Evolutionary conservation across 1,140 invertebrate genomes (phyloP), one percentile per base, ranked within the genome.

Genomic region (Zaprionus camerounensis): DNA sequence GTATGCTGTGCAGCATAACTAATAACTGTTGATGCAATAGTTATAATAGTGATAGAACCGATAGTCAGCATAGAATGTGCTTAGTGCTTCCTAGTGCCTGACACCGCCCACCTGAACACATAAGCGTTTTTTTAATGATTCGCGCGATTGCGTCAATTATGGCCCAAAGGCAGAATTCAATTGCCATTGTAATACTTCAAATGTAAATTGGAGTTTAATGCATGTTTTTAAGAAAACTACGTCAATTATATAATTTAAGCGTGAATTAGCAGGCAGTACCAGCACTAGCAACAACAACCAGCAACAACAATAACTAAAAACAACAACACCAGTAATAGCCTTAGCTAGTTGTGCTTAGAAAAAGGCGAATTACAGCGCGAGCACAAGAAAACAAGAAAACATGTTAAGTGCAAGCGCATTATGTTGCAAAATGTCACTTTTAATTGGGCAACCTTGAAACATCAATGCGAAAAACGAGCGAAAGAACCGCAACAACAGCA

Each of bases 361-460:
- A 61, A 77, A 77, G 46, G 59, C 41, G 57, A 74, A 67, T 67
- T 59, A 67, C 61, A 77, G 66, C 22, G 64, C 51, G 59, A 49
- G 46, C 31, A 56, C 24, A 73, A 66, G 80, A 84, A 72, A 85
- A 81, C 69, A 78, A 77, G 65, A 88, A 84, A 88, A 88, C 84
- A 88, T 90, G 84, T 90, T 90, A 90, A 90, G 81, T 90, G 84
- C 84, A 90, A 82, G 76, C 84, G 81, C 84, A 88, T 88, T 88
- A 88, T 88, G 84, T 90, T 88, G 84, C 85, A 90, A 88, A 88
- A 88, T 88, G 84, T 88, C 85, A 88, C 84, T 88, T 88, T 88
- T 88, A 88, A 88, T 88, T 88, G 84, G 84, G 84, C 81, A 85
- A 88, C 84, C 84, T 88, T 88, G 85, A 88, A 88, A 88, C 84